Evolutionary conservation across 2,888 invertebrate genomes (phyloP).

Genomic region (Lagria hirta): DNA sequence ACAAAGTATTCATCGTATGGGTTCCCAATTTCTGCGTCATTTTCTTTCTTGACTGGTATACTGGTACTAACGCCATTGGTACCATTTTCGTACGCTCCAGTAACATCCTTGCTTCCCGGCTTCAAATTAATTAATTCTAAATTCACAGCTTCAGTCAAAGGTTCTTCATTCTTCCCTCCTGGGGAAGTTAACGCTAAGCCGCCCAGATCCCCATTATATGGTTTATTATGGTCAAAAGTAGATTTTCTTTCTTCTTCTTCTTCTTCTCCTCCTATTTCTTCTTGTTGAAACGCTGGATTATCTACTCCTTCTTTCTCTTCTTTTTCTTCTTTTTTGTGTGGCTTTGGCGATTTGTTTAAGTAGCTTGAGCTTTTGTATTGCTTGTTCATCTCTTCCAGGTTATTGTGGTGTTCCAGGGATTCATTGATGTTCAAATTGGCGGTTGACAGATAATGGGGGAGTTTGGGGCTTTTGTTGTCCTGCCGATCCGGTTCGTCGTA

Average conservation of each 20-base stretch:
- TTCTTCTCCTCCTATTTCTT: conserved; percentile 52
- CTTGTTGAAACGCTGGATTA: conserved; percentile 52
- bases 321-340: conserved; percentile 36
- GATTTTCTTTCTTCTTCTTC: conserved; percentile 51
- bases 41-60: conserved; percentile 65
- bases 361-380: conserved; percentile 52
- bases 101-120: conserved; percentile 60
- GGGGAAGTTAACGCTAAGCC: conserved; percentile 42
- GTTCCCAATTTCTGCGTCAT: conserved; percentile 66
- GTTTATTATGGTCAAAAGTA: conserved; percentile 47
- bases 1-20: conserved; percentile 84
- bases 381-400: conserved; percentile 50
- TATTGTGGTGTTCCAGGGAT: conserved; percentile 42
- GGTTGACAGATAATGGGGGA: conserved; percentile 51
- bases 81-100: conserved; percentile 55
- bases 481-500: conserved; percentile 47
- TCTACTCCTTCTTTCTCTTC: conserved; percentile 52
- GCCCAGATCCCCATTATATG: conserved; percentile 49
- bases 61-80: conserved; percentile 50
- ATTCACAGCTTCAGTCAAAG: conserved; percentile 70
- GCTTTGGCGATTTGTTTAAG: conserved; percentile 40
- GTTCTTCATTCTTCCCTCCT: conserved; percentile 44
- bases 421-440: conserved; percentile 52
- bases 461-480: conserved; percentile 36
- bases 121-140: conserved; percentile 77